These are phyloP conservation scores for Manis crassicaudata DNA, from an alignment of 2,797 vertebrate genomes.

Conservation along the genomic window DNA sequence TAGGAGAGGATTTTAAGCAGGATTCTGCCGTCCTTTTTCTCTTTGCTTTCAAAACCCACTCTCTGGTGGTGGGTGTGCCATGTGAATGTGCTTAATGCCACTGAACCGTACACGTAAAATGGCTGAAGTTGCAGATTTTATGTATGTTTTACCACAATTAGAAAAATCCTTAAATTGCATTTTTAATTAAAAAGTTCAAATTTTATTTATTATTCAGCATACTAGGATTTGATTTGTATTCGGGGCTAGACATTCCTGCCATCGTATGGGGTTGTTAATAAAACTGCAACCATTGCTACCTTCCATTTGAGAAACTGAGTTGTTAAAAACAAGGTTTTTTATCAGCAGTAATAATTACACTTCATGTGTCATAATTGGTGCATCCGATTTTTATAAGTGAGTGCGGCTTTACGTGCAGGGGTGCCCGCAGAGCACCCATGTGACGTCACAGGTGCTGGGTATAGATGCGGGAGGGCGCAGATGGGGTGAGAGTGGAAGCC, in stretches of 20 bases:
- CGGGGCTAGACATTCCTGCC: background rate
- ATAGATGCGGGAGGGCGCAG: too few species aligned
- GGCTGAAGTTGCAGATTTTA: background rate
- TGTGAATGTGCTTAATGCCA: background rate
- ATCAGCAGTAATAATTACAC: background rate
- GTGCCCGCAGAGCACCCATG: rapidly evolving
- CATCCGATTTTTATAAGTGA: too few species aligned
- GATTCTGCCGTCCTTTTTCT: background rate
- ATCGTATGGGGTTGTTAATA: background rate
- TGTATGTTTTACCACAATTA: background rate
- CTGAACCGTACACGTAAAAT: background rate
- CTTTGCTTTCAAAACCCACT: background rate
- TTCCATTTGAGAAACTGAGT: background rate
- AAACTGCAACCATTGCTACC: background rate
- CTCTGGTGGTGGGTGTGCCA: background rate
- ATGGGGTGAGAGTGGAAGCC: background rate
- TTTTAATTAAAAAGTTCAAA: background rate
- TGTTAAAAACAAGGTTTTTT: background rate
- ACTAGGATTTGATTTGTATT: background rate
- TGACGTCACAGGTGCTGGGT: background rate
- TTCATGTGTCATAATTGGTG: background rate
- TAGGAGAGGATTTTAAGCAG: background rate
- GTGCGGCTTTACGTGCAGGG: background rate
- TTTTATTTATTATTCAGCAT: background rate
- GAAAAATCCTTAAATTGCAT: background rate